Evolutionary conservation across 1,140 invertebrate species (phyloP).

Genomic region (Drosophila nasuta): DNA sequence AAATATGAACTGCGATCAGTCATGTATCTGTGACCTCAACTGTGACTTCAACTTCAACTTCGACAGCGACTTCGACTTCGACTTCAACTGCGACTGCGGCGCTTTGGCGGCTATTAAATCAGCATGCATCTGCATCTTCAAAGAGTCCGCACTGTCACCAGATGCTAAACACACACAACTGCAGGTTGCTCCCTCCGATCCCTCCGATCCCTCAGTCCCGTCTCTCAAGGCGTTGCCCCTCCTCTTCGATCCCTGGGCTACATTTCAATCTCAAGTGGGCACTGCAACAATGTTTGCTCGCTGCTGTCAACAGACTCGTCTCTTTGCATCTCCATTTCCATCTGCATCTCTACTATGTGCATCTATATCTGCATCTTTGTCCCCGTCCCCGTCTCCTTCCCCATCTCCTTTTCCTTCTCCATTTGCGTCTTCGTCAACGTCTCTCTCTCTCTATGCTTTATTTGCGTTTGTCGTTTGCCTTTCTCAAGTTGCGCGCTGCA

Average conservation of each 20-base stretch:
- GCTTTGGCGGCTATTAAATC: constrained; percentile 41
- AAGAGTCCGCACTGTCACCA: constrained; percentile 45
- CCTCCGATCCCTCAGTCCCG: neutral
- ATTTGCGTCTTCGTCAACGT: neutral
- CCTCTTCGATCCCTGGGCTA: constrained; percentile 2
- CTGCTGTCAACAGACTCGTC: constrained; percentile 44
- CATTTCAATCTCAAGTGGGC: constrained; percentile 50
- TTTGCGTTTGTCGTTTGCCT: constrained; percentile 28
- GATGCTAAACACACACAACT: constrained; percentile 24
- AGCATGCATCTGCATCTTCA: constrained; percentile 33
- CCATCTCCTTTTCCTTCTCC: neutral
- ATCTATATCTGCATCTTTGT: neutral
- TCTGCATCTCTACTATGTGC: constrained; percentile 1
- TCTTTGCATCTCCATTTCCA: constrained; percentile 30
- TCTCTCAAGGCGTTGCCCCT: neutral
- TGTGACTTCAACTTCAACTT: neutral
- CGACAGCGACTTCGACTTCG: neutral
- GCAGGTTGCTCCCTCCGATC: constrained; percentile 9
- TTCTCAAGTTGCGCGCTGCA: constrained; percentile 23
- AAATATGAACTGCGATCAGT: constrained; percentile 16
- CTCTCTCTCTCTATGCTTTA: constrained; percentile 4
- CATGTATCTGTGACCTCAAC: neutral
- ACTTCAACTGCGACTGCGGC: constrained; percentile 5
- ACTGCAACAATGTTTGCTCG: constrained; percentile 47
- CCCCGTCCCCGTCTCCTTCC: neutral